Base-by-base conservation (phyloP, 2,113 vertebrate species). In the Colius striatus region DNA sequence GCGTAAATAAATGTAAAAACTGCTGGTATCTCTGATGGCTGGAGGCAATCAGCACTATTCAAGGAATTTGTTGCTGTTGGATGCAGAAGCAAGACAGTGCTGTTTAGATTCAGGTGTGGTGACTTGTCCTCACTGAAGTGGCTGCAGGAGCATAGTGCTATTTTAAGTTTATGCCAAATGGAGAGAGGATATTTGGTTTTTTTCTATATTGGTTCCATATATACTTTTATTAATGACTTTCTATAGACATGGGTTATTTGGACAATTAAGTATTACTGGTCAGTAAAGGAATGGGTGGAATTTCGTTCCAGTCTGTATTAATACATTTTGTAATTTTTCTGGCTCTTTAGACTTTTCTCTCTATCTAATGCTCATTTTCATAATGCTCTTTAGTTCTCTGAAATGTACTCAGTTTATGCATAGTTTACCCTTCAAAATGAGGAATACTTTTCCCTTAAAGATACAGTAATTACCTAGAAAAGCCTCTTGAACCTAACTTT, bases 281-380 rank as follows among this genome's bases (percentile, higher is more conserved):
- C 58, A 19, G n/a, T 6, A 22, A 50, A 16, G 21, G 16, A 51
- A 8, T 0, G 0, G 20, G 12, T 36, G 4, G 47, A 5, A n/a
- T 16, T 58, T 53, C 71, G 16, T 26, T 75, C 18, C 22, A 27
- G 29, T 32, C 34, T n/a, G 75, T 36, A 23, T 16, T 34, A 41
- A 18, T 22, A 18, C 4, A 32, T 45, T 50, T 41, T 34, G 26
- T 4, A 5, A 11, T 25, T 26, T n/a, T 71, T 57, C 11, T 67
- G 54, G 4, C 26, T 47, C 20, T 75, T 66, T 18, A 36, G 50
- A 16, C 20, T 45, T 29, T 1, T 29, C 43, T 82, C n/a, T 53
- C 2, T 45, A 34, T 38, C n/a, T 50, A 13, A 58, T 60, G 9
- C 41, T 62, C 67, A 38, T 86, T 93, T 55, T n/a, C n/a, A n/a